These are phyloP conservation scores for Hirundo rustica DNA, from an alignment of 2,797 vertebrate species.

Conservation along the genomic window DNA sequence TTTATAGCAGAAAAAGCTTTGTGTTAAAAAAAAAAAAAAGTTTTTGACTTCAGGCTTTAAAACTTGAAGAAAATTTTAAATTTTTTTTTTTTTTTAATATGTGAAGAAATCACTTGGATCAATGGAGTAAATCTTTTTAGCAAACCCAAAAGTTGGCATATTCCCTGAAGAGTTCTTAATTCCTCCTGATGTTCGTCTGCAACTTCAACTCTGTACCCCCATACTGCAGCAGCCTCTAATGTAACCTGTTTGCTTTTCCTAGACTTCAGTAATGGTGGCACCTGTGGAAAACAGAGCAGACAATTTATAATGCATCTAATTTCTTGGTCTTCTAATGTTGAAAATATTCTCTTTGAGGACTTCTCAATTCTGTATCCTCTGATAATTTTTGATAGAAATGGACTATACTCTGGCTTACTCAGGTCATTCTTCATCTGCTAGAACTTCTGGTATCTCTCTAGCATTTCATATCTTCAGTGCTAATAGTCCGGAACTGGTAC, in stretches of 20 bases:
- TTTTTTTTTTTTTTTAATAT: no score
- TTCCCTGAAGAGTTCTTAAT: neutral
- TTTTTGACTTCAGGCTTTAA: neutral
- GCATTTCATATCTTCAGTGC: constrained; percentile 51
- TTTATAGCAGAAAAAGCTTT: neutral
- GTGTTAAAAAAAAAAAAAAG: neutral
- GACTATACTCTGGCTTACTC: constrained; percentile 64
- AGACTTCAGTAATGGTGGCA: constrained; percentile 67
- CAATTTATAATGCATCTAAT: constrained; percentile 61
- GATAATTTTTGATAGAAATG: constrained; percentile 60
- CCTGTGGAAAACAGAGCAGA: constrained; percentile 68
- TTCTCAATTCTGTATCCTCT: constrained; percentile 67
- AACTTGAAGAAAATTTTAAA: neutral
- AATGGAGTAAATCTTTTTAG: neutral
- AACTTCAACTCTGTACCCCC: constrained; percentile 23
- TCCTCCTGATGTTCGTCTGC: constrained; percentile 4
- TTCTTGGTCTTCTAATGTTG: constrained; percentile 63
- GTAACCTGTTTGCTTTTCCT: constrained; percentile 68
- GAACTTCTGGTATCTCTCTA: constrained; percentile 57
- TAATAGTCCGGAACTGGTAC: constrained; percentile 56
- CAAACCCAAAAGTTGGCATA: neutral
- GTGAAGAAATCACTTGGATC: neutral
- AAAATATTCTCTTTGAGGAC: constrained; percentile 66
- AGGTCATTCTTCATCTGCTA: constrained; percentile 62
- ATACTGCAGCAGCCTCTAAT: constrained; percentile 33